Base-by-base conservation (phyloP, 2,113 vertebrate species). In the Raja brachyura region DNA sequence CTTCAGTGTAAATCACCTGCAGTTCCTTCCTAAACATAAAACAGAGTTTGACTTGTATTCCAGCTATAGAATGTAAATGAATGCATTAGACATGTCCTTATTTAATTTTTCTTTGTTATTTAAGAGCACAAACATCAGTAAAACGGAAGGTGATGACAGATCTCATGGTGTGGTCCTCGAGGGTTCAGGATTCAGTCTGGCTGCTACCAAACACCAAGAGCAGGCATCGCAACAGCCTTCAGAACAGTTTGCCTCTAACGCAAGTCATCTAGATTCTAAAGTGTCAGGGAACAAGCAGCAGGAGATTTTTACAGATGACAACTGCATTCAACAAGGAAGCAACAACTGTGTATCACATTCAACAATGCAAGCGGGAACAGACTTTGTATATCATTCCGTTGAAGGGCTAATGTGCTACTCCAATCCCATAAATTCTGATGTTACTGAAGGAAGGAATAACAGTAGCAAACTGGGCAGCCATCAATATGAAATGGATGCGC, bases 51-150 rank as follows among this genome's bases (percentile, higher is more conserved):
- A 13, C 16, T 20, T 83, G 48, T n/a, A 63, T 86, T 13, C 8
- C 25, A 61, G 10, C 25, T 61, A 61, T 13, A 59, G 54, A 25
- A 61, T 61, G 25, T n/a, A 86, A 61, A 22, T 86, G 63, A 86
- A 14, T 7, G 5, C 25, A 61, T n/a, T 31, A 63, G 11, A 63
- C 83, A 63, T 63, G 59, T 88, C 61, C 59, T 88, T 16, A 88
- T 61, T 33, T 85, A 31, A 31, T 66, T n/a, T 88, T 14, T 88
- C 61, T 88, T 63, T n/a, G n/a, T 66, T 88, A 88, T 59, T 63
- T 88, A 88, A 88, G 83, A 88, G 59, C n/a, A n/a, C 61, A 31
- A 88, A 61, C 10, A n/a, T 18, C 56, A 66, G 56, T 88, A 66
- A 88, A 88, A n/a, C 16, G 59, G 83, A 88, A 63, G 59, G 59